Percentiles rank a stretch among this genome's conserved stretches.
Evolutionary conservation across 2,888 invertebrate species (phyloP).

Genomic region (Dynastes tityus): DNA sequence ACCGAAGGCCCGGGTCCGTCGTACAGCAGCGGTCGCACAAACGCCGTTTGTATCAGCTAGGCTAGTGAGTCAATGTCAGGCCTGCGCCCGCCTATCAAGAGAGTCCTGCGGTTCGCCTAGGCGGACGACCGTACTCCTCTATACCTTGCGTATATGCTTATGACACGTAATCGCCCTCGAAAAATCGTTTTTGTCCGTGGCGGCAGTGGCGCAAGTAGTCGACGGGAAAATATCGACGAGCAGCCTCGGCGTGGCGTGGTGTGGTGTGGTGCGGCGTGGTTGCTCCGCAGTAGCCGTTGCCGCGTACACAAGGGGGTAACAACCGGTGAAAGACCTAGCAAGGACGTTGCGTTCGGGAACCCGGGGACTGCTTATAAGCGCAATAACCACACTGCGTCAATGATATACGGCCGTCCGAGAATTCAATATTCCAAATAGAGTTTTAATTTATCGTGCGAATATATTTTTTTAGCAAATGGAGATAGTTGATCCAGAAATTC

Average conservation of each 20-base stretch:
- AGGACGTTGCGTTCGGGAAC: slow-evolving; percentile 35
- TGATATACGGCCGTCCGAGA: slow-evolving; percentile 10
- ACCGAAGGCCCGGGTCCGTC: not conserved
- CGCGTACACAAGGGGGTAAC: slow-evolving; percentile 37
- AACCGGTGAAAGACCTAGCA: slow-evolving; percentile 45
- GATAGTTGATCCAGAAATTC: no score
- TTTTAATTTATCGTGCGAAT: no score
- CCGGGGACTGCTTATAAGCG: slow-evolving; percentile 5
- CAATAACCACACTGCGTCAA: slow-evolving; percentile 30
- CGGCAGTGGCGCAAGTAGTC: not conserved
- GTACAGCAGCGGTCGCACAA: not conserved
- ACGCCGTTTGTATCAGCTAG: not conserved
- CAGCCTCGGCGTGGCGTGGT: slow-evolving; percentile 22
- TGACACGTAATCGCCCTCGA: not conserved
- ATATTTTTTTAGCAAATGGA: no score
- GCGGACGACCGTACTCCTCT: not conserved
- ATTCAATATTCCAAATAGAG: not conserved
- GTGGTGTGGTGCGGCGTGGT: not conserved
- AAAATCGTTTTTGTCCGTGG: slow-evolving; percentile 13
- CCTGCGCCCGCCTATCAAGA: not conserved
- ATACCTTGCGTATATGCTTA: slow-evolving; percentile 5
- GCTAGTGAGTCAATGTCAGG: slow-evolving; percentile 12
- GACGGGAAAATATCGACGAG: not conserved
- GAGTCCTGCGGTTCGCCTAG: slow-evolving; percentile 3
- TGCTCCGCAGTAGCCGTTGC: slow-evolving; percentile 22